Percentiles rank a stretch among this genome's conserved stretches.
phyloP scores from a whole-genome alignment of 2,113 vertebrate genomes.

The Nibea albiflora region DNA sequence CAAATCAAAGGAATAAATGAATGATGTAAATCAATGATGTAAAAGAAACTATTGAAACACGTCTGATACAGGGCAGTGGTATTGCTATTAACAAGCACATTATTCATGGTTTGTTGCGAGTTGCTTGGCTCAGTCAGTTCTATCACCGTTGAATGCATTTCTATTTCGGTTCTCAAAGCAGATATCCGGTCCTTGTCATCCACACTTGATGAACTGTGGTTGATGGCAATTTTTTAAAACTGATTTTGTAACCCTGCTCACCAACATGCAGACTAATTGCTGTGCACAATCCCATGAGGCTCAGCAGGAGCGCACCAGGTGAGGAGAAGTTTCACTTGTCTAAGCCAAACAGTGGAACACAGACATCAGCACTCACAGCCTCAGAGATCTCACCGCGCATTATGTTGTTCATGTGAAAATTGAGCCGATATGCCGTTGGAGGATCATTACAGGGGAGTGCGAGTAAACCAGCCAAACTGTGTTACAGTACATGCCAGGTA shows the following conservation, averaged over 20 bases:
- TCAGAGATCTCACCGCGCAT: background rate
- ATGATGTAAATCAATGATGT: background rate
- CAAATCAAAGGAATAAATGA: slow-evolving; percentile 9
- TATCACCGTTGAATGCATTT: background rate
- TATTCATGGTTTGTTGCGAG: background rate
- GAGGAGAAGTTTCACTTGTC: background rate
- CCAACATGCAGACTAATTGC: background rate
- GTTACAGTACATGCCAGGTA: slow-evolving; percentile 6
- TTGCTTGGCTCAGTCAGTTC: background rate
- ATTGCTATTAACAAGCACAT: background rate
- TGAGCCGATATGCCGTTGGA: background rate
- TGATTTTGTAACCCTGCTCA: background rate
- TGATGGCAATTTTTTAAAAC: background rate
- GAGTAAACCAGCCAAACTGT: background rate
- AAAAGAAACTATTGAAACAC: background rate
- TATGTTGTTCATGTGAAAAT: slow-evolving; percentile 25
- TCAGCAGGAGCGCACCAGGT: background rate
- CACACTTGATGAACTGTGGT: background rate
- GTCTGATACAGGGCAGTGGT: background rate
- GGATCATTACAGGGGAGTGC: background rate
- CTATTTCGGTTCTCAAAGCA: background rate
- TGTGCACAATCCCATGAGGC: background rate
- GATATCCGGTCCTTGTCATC: background rate
- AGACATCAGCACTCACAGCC: background rate
- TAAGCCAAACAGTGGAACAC: slow-evolving; percentile 1